phyloP scores from a whole-genome alignment of 2,888 invertebrate species.

The Conops quadrifasciatus region DNA sequence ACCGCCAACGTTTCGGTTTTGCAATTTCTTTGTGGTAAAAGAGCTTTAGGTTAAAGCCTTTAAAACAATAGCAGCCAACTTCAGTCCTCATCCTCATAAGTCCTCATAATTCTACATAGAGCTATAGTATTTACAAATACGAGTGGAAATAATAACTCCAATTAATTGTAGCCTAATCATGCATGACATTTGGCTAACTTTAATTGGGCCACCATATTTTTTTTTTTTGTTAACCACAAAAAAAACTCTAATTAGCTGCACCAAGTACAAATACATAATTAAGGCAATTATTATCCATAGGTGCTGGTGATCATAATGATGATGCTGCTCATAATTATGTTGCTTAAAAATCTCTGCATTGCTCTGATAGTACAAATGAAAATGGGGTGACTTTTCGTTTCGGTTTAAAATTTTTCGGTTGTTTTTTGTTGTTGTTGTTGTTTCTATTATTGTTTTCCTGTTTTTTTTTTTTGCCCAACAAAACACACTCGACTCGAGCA shows the following conservation, averaged over 20 bases:
- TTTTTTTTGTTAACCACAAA: not conserved
- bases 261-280: not conserved
- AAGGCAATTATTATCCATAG: not conserved
- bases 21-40: too few species aligned
- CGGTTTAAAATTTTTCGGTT: not conserved
- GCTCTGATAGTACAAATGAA: not conserved
- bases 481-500: too few species aligned
- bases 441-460: not conserved
- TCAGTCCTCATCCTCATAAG: not conserved
- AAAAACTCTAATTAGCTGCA: constrained; percentile 9
- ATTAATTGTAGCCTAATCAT: not conserved
- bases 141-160: not conserved
- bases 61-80: too few species aligned
- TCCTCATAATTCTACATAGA: not conserved
- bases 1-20: too few species aligned
- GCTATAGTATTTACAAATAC: not conserved
- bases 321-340: too few species aligned
- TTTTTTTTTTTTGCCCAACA: too few species aligned
- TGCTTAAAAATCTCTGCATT: too few species aligned
- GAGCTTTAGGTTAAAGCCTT: too few species aligned
- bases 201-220: not conserved
- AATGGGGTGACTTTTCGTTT: not conserved
- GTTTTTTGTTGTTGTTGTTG: not conserved
- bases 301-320: not conserved
- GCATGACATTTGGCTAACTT: not conserved